phyloP scores from a whole-genome alignment of 2,888 invertebrate genomes.

The Pecten maximus region DNA sequence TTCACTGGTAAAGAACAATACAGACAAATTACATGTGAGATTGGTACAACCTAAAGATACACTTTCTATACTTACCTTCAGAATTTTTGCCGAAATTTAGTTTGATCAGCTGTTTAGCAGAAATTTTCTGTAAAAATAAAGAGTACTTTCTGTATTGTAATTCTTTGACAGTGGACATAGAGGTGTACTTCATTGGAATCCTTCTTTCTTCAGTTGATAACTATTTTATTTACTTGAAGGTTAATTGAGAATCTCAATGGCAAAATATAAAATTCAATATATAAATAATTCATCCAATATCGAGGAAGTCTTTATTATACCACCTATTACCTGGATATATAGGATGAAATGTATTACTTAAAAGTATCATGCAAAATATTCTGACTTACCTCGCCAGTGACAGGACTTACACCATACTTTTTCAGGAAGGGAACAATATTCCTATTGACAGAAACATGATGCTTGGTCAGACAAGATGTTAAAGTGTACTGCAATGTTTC shows the following conservation, averaged over 20 bases:
- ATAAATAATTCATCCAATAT: too few species aligned
- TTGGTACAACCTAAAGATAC: too few species aligned
- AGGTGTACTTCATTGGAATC: background rate
- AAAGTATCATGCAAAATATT: background rate
- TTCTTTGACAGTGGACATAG: background rate
- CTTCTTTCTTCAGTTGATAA: background rate
- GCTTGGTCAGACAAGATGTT: background rate
- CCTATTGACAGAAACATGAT: constrained; percentile 65
- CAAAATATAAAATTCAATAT: too few species aligned
- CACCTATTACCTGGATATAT: too few species aligned
- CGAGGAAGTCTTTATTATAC: too few species aligned
- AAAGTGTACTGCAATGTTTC: too few species aligned
- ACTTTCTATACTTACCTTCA: constrained; percentile 84
- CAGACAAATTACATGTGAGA: too few species aligned
- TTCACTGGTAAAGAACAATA: too few species aligned
- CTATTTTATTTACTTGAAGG: too few species aligned
- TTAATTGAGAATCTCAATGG: too few species aligned
- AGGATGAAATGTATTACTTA: too few species aligned
- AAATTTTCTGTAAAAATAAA: constrained; percentile 87
- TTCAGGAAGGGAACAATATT: constrained; percentile 93
- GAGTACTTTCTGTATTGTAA: constrained; percentile 69
- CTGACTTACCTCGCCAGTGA: constrained; percentile 90
- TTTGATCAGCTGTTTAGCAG: constrained; percentile 91
- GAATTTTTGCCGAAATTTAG: constrained; percentile 94
- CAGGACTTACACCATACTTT: constrained; percentile 95